Evolutionary conservation across 92 coral and sea anemone species (phyloP).

Genomic region (Palythoa grandiflora): DNA sequence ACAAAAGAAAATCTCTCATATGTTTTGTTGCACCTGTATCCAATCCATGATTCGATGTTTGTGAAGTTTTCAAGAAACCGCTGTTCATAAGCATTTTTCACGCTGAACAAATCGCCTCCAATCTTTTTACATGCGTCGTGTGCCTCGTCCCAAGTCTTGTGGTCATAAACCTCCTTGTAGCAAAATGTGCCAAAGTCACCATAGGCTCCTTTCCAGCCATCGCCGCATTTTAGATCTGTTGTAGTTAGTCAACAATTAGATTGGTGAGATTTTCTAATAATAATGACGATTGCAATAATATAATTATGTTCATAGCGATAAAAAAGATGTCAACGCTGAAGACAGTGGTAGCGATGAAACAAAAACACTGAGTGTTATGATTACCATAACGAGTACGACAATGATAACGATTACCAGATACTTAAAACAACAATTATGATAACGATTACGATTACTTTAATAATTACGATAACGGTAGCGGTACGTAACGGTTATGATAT

Average conservation of each 20-base stretch:
- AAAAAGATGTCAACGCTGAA: not conserved
- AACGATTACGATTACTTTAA: too few relatives aligned
- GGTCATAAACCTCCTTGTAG: slow-evolving; percentile 80
- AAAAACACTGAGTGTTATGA: too few relatives aligned
- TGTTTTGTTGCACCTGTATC: slow-evolving; percentile 53
- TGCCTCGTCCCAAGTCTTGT: slow-evolving; percentile 86
- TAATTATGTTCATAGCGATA: not conserved
- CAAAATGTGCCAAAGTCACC: slow-evolving; percentile 99
- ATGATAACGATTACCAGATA: too few relatives aligned
- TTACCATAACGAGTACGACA: too few relatives aligned
- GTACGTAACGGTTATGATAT: too few relatives aligned
- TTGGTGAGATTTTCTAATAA: not conserved
- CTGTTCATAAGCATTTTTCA: slow-evolving; percentile 97
- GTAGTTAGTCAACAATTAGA: not conserved
- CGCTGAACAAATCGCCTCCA: slow-evolving; percentile 97
- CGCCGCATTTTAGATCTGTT: slow-evolving; percentile 91
- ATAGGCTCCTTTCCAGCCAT: slow-evolving; percentile 95
- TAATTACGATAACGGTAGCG: too few relatives aligned
- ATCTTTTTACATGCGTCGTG: slow-evolving; percentile 74
- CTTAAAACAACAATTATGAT: too few relatives aligned
- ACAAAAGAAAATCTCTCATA: too few relatives aligned
- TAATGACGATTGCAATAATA: not conserved
- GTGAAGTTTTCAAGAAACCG: slow-evolving; percentile 91
- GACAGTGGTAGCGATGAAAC: too few relatives aligned
- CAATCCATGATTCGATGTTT: slow-evolving; percentile 86